Base-by-base conservation (phyloP, 2,888 invertebrate genomes). In the Urechis unicinctus region DNA sequence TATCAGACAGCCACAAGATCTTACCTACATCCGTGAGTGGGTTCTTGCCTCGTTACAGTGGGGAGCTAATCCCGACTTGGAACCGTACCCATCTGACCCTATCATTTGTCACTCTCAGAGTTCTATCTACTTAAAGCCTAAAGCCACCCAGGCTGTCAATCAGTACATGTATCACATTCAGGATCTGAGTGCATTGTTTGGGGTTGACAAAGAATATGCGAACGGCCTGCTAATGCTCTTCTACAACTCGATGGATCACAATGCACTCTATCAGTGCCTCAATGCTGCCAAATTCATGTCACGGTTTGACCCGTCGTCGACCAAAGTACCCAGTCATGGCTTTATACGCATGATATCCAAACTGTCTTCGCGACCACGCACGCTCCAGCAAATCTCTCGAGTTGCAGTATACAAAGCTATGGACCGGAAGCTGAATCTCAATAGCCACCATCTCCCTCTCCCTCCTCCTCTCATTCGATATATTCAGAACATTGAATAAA, bases 61-160 rank as follows among this genome's bases (percentile, higher is more conserved):
- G 70, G 87, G 88, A 52, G 88, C 87, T 44, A 84, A 88, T 80
- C 86, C 87, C 21, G 85, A 87, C 69, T 79, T 86, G 55, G 83
- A 83, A 64, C 80, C 86, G 41, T 75, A 78, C 59, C 76, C 76
- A 43, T 73, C 79, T 1, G 81, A 81, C 57, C 78, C 80, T 17
- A 79, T 79, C 68, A 81, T 81, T 57, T 80, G 80, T 63, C 81
- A 81, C 67, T 78, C 79, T 30, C 80, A 82, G 69, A 80, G 81
- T 61, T 80, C 79, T 45, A 79, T 82, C 62, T 80, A 75, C 63
- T 70, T 83, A 52, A 84, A 84, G 77, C 83, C 68, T 41, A 71
- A 72, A 42, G 68, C 67, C 24, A 71, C 74, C 0, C 74, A 84
- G 68, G 82, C 82, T 17, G 80, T 83, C 61, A 83, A 83, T 61